Evolutionary conservation across 1,140 invertebrate genomes (phyloP).

Genomic region (Diachasma alloeum): DNA sequence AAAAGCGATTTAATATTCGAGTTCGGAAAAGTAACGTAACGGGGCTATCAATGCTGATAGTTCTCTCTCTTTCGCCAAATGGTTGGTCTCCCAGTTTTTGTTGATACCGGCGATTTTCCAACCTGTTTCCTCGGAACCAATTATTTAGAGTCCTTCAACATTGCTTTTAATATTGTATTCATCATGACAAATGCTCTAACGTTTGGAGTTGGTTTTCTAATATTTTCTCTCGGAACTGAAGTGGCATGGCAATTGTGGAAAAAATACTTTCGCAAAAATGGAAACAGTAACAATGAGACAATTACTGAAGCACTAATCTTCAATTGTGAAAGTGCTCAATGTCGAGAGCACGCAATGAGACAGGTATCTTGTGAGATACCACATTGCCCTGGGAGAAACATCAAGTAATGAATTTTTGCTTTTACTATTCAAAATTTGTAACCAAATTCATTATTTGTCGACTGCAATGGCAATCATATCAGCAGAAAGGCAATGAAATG

Average conservation of each 20-base stretch:
- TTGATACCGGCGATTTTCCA: background rate
- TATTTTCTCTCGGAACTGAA: background rate
- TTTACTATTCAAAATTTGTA: background rate
- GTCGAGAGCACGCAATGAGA: constrained; percentile 34
- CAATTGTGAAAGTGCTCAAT: constrained; percentile 34
- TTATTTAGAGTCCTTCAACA: background rate
- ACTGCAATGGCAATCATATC: background rate
- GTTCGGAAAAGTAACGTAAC: background rate
- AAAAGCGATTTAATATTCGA: background rate
- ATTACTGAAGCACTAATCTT: constrained; percentile 42
- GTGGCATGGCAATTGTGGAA: constrained; percentile 7
- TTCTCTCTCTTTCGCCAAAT: background rate
- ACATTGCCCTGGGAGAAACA: constrained; percentile 35
- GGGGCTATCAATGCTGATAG: background rate
- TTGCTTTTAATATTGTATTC: background rate
- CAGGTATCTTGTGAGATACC: constrained; percentile 19
- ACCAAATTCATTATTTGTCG: background rate
- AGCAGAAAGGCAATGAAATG: no score
- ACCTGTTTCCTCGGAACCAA: background rate
- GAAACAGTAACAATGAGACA: background rate
- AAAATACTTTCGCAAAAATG: background rate
- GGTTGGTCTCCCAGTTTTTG: background rate
- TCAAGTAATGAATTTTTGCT: constrained; percentile 38
- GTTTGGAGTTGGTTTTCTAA: background rate
- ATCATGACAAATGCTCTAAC: background rate